These are phyloP conservation scores for Cetoscarus ocellatus DNA, from an alignment of 2,797 vertebrate species.

Conservation along the genomic window DNA sequence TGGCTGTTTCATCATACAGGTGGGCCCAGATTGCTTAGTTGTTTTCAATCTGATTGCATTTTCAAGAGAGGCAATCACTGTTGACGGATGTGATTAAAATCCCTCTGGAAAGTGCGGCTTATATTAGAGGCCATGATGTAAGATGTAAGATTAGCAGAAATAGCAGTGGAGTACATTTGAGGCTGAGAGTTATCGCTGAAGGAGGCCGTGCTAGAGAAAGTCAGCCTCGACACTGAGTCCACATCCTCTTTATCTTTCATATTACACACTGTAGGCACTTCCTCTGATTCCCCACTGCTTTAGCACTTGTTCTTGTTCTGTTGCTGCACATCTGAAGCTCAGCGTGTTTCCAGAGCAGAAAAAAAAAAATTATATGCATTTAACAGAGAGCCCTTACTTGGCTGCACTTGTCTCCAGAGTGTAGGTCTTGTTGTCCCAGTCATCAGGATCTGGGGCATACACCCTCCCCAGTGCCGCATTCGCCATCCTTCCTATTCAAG, in stretches of 20 bases:
- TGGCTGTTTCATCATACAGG: constrained; percentile 34
- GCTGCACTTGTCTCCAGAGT: constrained; percentile 88
- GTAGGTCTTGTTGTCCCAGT: constrained; percentile 96
- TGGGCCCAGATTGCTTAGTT: constrained; percentile 42
- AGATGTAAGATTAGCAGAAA: constrained; percentile 32
- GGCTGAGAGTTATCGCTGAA: constrained; percentile 26
- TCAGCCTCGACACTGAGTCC: constrained; percentile 28
- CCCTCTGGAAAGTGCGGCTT: constrained; percentile 18
- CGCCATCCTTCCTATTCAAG: constrained; percentile 87
- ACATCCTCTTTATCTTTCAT: constrained; percentile 41
- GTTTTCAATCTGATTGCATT: constrained; percentile 55
- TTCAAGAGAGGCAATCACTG: constrained; percentile 38
- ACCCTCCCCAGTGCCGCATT: constrained; percentile 89
- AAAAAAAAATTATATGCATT: constrained; percentile 33
- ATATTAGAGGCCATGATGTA: constrained; percentile 35
- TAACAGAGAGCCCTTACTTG: constrained; percentile 85
- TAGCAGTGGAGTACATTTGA: constrained; percentile 32
- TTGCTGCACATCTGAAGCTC: constrained; percentile 56
- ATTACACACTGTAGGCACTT: constrained; percentile 37
- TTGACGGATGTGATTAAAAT: constrained; percentile 52
- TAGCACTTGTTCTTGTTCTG: constrained; percentile 37
- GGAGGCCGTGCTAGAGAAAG: constrained; percentile 27
- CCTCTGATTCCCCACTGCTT: constrained; percentile 29
- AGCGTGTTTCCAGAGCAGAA: constrained; percentile 34
- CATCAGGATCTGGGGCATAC: constrained; percentile 92